A percentile compares a stretch with the other conserved stretches of the same genome.
Conservation (phyloP, 1,140 invertebrate species). For the Pogonognathellus flavescens region DNA sequence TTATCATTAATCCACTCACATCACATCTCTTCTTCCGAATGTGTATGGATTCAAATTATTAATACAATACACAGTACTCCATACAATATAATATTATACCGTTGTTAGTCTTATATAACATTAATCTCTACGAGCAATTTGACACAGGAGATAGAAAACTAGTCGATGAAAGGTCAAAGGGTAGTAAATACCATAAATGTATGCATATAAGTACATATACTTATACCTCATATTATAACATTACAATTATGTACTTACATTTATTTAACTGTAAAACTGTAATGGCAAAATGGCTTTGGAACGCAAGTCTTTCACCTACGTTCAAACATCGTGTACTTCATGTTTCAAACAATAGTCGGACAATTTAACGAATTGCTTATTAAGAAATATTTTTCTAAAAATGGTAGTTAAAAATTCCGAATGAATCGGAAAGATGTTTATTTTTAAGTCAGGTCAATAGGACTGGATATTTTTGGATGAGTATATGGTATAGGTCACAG, state of each 20-base stretch:
- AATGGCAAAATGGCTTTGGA: conserved; percentile 43
- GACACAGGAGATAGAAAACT: conserved; percentile 48
- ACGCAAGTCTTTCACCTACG: conserved; percentile 35
- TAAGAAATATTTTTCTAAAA: background rate
- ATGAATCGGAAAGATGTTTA: background rate
- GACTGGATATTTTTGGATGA: conserved; percentile 32
- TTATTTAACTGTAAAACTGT: conserved; percentile 39
- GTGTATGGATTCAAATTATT: background rate
- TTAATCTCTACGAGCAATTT: conserved; percentile 48
- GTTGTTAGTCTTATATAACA: conserved; percentile 37
- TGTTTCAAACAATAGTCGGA: conserved; percentile 1
- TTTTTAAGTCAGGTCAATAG: background rate
- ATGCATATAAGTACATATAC: conserved; percentile 27
- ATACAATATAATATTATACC: conserved; percentile 4
- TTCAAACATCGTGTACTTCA: conserved; percentile 20
- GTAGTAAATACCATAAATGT: conserved; percentile 44
- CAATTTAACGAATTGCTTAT: background rate
- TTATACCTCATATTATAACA: conserved; percentile 3
- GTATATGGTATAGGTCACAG: background rate
- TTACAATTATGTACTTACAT: background rate
- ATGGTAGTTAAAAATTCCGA: background rate
- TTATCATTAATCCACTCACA: background rate
- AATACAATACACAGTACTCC: conserved; percentile 2
- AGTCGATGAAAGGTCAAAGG: conserved; percentile 43
- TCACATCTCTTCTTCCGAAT: background rate